phyloP scores from a whole-genome alignment of 1,140 invertebrate genomes.

The Camponotus floridanus region DNA sequence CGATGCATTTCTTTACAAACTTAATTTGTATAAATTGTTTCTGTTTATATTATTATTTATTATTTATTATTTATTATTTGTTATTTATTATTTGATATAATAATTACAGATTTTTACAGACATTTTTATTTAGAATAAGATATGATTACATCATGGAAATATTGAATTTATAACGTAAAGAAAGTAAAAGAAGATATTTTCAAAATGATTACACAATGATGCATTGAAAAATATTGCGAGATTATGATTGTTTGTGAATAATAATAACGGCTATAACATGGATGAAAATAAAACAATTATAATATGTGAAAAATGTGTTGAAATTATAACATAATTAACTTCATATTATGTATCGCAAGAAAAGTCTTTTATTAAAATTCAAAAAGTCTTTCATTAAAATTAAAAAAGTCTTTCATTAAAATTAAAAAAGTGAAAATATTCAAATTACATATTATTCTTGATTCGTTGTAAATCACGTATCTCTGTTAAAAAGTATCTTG shows the following conservation, averaged over 20 bases:
- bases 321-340: conserved; percentile 35
- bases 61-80: no score
- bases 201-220: neutral
- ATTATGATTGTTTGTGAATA: neutral
- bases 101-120: neutral
- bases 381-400: no score
- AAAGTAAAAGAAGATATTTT: neutral
- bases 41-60: no score
- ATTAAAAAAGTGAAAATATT: neutral
- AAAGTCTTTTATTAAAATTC: conserved; percentile 14
- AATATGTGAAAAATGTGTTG: neutral
- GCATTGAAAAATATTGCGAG: neutral
- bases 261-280: neutral
- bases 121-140: neutral
- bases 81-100: no score
- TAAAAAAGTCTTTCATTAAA: neutral
- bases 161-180: neutral
- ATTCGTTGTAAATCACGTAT: neutral
- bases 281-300: neutral
- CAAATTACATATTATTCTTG: neutral
- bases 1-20: neutral
- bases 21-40: no score
- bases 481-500: neutral
- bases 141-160: neutral
- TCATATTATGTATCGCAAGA: neutral